Conservation (phyloP, 2,113 vertebrate species). For the Plestiodon gilberti region DNA sequence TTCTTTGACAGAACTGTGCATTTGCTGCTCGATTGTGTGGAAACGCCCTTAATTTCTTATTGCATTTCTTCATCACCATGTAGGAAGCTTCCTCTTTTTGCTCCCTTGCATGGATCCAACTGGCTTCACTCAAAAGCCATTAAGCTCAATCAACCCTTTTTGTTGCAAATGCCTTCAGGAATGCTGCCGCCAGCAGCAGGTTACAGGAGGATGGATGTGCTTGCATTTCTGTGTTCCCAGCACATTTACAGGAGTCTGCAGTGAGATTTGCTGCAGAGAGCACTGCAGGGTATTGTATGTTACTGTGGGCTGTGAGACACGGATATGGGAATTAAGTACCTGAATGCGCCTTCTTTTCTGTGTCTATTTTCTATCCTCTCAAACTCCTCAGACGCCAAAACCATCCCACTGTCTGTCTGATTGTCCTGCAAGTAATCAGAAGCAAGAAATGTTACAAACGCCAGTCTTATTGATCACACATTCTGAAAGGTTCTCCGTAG, state of each 20-base stretch:
- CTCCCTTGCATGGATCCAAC: conserved; percentile 1
- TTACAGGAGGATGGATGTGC: conserved; percentile 13
- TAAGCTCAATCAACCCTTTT: conserved; percentile 11
- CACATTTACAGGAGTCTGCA: conserved; percentile 40
- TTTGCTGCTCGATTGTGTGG: not conserved
- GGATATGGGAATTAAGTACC: conserved; percentile 69
- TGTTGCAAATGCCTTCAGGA: conserved; percentile 40
- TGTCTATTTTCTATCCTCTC: conserved; percentile 91
- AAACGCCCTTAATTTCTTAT: not conserved
- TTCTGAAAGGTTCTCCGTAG: conserved; percentile 6
- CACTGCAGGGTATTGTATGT: conserved; percentile 38
- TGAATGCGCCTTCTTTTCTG: conserved; percentile 78
- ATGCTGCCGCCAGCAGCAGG: conserved; percentile 42
- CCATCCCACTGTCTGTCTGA: conserved; percentile 99
- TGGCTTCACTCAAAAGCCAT: conserved; percentile 4
- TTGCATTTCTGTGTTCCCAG: conserved; percentile 44
- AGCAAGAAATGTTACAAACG: conserved; percentile 52
- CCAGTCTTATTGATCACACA: conserved; percentile 43
- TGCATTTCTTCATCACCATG: conserved; percentile 13
- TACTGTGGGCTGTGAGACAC: conserved; percentile 27
- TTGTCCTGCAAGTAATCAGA: conserved; percentile 85
- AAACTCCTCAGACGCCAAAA: conserved; percentile 96
- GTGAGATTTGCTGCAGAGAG: not conserved
- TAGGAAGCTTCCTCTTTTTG: not conserved
- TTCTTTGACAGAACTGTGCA: not conserved